Conservation (phyloP, 2,797 vertebrate genomes). For the Darevskia mixta region DNA sequence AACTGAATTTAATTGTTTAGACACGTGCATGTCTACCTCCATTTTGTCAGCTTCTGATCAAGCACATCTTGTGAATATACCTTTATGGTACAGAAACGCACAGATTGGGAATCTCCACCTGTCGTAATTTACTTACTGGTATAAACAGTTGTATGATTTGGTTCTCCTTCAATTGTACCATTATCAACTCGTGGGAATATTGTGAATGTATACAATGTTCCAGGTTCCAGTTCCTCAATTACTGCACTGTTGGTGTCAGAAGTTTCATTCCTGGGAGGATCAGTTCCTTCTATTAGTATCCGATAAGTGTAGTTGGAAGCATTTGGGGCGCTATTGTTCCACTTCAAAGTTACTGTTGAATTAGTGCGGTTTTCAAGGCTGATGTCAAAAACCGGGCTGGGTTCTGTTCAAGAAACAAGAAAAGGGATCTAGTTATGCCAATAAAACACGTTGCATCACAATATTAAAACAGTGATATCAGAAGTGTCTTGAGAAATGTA, state of each 20-base stretch:
- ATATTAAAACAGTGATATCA: background rate
- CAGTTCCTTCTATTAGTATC: fast-evolving
- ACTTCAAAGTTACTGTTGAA: slow-evolving; percentile 17
- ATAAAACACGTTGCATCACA: background rate
- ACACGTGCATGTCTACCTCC: too few relatives aligned
- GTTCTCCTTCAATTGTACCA: background rate
- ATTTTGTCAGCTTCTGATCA: too few relatives aligned
- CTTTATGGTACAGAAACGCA: too few relatives aligned
- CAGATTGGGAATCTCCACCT: too few relatives aligned
- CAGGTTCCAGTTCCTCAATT: background rate
- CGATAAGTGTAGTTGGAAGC: fast-evolving
- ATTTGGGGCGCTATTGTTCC: fast-evolving
- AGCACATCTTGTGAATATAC: too few relatives aligned
- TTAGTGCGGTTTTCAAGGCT: background rate
- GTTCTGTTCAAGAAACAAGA: slow-evolving; percentile 42
- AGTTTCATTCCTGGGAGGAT: fast-evolving
- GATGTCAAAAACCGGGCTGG: background rate
- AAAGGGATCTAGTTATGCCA: background rate
- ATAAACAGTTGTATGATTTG: background rate
- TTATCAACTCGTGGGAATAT: background rate
- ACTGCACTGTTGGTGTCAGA: fast-evolving
- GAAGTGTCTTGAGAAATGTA: background rate
- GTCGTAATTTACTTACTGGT: slow-evolving; percentile 3
- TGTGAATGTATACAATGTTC: background rate
- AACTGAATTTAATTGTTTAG: too few relatives aligned